Base-by-base conservation (phyloP, 2,797 vertebrate species). In the Pterois miles region DNA sequence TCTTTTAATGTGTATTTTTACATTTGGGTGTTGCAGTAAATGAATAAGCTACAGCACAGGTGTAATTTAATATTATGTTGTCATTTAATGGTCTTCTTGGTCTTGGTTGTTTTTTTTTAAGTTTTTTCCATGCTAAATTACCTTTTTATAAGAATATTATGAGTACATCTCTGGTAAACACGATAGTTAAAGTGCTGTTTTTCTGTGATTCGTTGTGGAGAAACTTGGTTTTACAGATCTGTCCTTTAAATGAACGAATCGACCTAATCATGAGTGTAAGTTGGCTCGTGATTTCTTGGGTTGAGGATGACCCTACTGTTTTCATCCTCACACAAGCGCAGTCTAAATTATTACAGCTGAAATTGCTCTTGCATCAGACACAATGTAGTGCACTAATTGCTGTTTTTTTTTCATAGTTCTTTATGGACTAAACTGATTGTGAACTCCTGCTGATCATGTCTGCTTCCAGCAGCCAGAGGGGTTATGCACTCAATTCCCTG, bases 401-500 rank as follows among this genome's bases (percentile, higher is more conserved):
- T 8, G 52, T 60, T 82, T 82, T 84, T 88, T 85, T 75, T 76
- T 22, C 2, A 63, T 53, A 2, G 65, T 56, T 68, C 53, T 81
- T 84, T 58, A 85, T 74, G 53, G 50, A 13, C 63, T 60, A 25
- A 82, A 74, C 68, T 75, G 65, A 80, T 82, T 8, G 23, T 33
- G 43, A 86, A 81, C 71, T 80, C 65, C 62, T 64, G 64, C 78
- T 83, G 75, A 79, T 85, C 43, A n/a, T 69, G 43, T 77, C 59
- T 31, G 74, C 77, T 77, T 75, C 58, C 58, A 80, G 65, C 46
- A 77, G 71, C 74, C 79, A 71, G 60, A 77, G 25, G 68, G 82
- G 65, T 87, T 78, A 52, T 81, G 70, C 69, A 82, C 69, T 83
- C 68, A 82, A 74, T 81, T 86, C 70, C 73, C 43, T 65, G 54